Evolutionary conservation across 2,113 vertebrate genomes (phyloP), one percentile per base, ranked within the genome.

Genomic region (Chitala chitala): DNA sequence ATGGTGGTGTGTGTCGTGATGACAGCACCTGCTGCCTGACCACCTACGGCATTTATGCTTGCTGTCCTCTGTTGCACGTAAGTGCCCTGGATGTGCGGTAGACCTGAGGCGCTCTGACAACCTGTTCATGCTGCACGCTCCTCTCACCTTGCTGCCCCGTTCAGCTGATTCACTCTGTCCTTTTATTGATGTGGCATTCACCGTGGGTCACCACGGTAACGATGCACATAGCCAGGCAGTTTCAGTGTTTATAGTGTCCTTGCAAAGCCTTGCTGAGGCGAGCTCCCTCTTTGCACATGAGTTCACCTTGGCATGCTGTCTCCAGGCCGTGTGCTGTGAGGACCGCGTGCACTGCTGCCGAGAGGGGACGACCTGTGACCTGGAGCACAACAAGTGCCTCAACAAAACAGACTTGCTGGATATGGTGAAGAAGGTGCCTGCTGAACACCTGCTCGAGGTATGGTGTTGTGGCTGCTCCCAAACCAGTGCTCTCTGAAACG

Each of bases 21-120:
- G 86, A 86, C 7, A 82, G 75, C 81, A 92, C 93, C 0, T 95
- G 93, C 88, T 95, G 94, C 78, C 85, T 55, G 0, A 77, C 48
- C 64, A 78, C 80, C 12, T 4, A 3, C 3, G 81, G 55, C 1
- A 55, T 76, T 3, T 91, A 86, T 69, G 83, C 78, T 1, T 92
- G 92, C 80, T 92, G 92, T 76, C 90, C 86, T 0, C 75, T 84
- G 46, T 77, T 85, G 63, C 73, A 90, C 69, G 86, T 83, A 69
- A 9, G 12, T 72, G 13, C n/a, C n/a, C n/a, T n/a, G n/a, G n/a
- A n/a, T n/a, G 40, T 36, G 38, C 50, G 46, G 40, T 48, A 40
- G 17, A 15, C 48, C 26, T 17, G 13, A 4, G 24, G 13, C n/a
- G n/a, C n/a, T n/a, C n/a, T n/a, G 31, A 33, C 24, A 17, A 61